Conservation (phyloP, 2,113 vertebrate species). For the Tyrannus savana region DNA sequence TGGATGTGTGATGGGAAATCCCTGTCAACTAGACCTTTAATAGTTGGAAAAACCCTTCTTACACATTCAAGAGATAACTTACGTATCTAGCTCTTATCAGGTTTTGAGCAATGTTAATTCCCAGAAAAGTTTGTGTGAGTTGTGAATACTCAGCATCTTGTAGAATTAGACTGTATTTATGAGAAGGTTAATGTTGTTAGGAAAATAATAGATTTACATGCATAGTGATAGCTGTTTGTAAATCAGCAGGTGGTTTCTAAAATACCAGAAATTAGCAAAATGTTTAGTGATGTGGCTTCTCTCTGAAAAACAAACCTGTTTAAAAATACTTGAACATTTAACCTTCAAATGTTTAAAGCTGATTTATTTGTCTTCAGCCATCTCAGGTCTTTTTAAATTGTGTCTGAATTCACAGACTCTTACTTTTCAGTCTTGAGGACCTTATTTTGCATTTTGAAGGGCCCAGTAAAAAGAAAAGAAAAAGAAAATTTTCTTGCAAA, state of each 20-base stretch:
- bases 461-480: background rate
- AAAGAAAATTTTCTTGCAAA: background rate
- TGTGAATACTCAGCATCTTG: background rate
- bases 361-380: background rate
- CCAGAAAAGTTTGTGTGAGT: background rate
- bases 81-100: background rate
- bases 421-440: background rate
- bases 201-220: constrained; percentile 31
- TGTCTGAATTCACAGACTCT: background rate
- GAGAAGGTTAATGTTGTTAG: constrained; percentile 21
- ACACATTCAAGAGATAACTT: background rate
- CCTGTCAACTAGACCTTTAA: background rate
- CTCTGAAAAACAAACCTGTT: constrained; percentile 9
- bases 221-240: constrained; percentile 1
- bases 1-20: background rate
- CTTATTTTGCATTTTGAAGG: background rate
- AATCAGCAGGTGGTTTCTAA: constrained; percentile 50
- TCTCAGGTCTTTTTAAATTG: background rate
- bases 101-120: background rate
- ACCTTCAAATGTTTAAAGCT: background rate
- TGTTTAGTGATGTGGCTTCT: constrained; percentile 25
- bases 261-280: constrained; percentile 33
- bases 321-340: background rate
- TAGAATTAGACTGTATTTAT: constrained; percentile 1
- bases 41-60: background rate